phyloP scores from a whole-genome alignment of 2,888 invertebrate species.

The Notodonta dromedarius region DNA sequence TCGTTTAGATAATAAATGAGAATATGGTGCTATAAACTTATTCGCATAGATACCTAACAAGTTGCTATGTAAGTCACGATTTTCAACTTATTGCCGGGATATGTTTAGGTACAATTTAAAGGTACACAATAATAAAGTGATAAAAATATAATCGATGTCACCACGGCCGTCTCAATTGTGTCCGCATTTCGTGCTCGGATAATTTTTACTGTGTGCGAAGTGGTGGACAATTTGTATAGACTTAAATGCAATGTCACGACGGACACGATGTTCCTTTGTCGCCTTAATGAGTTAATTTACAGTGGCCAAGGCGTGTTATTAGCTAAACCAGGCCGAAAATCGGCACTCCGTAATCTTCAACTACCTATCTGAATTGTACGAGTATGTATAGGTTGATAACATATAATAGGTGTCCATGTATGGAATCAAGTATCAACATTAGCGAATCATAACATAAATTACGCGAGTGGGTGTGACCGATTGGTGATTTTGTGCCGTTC shows the following conservation, averaged over 20 bases:
- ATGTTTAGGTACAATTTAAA: constrained; percentile 3
- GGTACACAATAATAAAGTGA: constrained; percentile 18
- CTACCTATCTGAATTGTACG: background rate
- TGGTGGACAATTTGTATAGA: constrained; percentile 38
- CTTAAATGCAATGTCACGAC: constrained; percentile 56
- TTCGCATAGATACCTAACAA: no score
- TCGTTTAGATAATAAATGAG: no score
- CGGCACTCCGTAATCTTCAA: background rate
- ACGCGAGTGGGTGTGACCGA: background rate
- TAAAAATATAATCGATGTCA: constrained; percentile 45
- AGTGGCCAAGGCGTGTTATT: constrained; percentile 37
- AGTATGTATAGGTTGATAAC: background rate
- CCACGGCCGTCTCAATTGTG: constrained; percentile 38
- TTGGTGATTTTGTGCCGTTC: background rate
- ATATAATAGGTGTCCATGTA: background rate
- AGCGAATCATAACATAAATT: background rate
- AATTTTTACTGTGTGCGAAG: constrained; percentile 40
- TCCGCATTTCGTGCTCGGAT: constrained; percentile 43
- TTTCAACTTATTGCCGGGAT: background rate
- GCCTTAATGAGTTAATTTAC: constrained; percentile 58
- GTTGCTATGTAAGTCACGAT: background rate
- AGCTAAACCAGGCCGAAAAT: constrained; percentile 32
- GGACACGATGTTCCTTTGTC: constrained; percentile 61
- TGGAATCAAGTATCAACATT: background rate
- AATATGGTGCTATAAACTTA: no score